Percentiles rank a stretch among this genome's conserved stretches.
Evolutionary conservation across 2,113 vertebrate species (phyloP).

Genomic region (Aldabrachelys gigantea): DNA sequence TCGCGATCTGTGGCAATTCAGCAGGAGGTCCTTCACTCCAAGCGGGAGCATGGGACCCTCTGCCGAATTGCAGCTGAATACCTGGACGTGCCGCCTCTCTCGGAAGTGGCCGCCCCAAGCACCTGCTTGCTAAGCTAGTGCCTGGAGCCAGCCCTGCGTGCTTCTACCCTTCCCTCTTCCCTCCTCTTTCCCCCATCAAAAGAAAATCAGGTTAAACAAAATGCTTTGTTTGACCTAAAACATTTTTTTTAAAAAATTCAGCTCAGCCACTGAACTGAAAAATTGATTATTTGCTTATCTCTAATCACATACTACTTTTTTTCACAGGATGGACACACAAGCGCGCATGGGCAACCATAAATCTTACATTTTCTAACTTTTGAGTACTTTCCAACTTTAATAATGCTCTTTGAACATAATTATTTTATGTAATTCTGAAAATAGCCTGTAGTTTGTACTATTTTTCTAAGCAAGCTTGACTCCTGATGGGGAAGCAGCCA

Average conservation of each 20-base stretch:
- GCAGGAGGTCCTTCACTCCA: too few species aligned
- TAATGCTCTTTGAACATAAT: not conserved
- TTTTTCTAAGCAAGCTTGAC: not conserved
- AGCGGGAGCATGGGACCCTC: too few species aligned
- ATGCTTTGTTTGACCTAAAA: not conserved
- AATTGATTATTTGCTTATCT: not conserved
- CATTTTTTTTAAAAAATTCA: not conserved
- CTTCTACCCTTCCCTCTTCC: not conserved
- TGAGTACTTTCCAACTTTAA: fast-evolving
- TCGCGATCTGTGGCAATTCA: too few species aligned
- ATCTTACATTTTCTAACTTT: not conserved
- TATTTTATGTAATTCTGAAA: not conserved
- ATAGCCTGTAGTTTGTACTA: not conserved
- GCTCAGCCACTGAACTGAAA: not conserved
- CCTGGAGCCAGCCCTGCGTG: too few species aligned
- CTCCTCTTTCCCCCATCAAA: not conserved
- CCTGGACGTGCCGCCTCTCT: too few species aligned
- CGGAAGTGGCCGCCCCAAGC: too few species aligned
- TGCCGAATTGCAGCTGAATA: too few species aligned
- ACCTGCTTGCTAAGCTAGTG: too few species aligned
- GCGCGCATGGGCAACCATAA: not conserved
- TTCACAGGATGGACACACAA: not conserved
- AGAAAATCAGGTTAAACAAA: not conserved
- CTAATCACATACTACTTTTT: not conserved
- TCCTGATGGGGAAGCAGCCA: not conserved